Evolutionary conservation across 2,888 invertebrate species (phyloP), one percentile per base, ranked within the genome.

Genomic region (Cryptophagus acutangulus): DNA sequence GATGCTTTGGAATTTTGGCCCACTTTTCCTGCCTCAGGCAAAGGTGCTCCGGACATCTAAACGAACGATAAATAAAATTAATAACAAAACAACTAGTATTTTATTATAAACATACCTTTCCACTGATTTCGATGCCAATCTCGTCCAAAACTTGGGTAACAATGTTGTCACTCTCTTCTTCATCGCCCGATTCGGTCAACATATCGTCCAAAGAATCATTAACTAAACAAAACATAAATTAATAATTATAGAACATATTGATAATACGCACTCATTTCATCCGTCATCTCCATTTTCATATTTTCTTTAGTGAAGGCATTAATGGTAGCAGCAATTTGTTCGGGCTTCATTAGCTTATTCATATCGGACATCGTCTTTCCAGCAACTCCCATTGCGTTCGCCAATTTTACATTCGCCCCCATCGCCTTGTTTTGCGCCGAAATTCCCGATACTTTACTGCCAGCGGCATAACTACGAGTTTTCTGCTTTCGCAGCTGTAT

Each of bases 111-210:
- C 57, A 65, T 66, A 87, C 87, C 78, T 91, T 88, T 58, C 88
- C 89, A 51, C 87, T 85, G 48, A 92, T 83, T 71, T 95, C 94
- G 67, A 95, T 94, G 48, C 94, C 94, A 59, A 95, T 94, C 72
- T 95, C 94, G 71, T 94, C 94, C n/a, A 94, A 75, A 26, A 94
- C 91, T 71, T 89, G 79, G 60, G 77, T 82, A n/a, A 94, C 85
- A 70, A 95, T 81, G 49, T 83, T 82, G 61, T 92, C 88, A 57
- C 84, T 78, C 68, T 93, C 92, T 52, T 86, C 84, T 66, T 94
- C 93, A 67, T 94, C 94, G 0, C 84, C 93, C 6, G 90, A 90
- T 57, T 89, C 92, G 25, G 78, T 80, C 57, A 94, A 73, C 59
- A 94, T 88, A 59, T 91, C 90, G 69, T 93, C 92, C 51, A 94